Conservation (phyloP, 2,797 vertebrate species). For the Cossypha polioptera region DNA sequence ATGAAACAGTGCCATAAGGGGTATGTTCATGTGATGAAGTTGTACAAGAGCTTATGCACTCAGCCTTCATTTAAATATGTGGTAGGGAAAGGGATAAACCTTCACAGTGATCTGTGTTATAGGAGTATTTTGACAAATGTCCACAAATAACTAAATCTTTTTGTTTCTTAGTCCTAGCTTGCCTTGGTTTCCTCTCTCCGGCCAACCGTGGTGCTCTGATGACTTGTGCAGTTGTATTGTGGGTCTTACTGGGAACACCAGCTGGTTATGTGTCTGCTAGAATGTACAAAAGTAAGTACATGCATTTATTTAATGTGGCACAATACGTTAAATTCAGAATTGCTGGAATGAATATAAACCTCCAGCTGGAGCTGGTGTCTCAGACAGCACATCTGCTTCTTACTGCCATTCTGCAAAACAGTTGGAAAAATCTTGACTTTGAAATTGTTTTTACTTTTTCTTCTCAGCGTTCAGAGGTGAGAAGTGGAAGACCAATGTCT, state of each 20-base stretch:
- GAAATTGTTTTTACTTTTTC: conserved; percentile 38
- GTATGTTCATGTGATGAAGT: background rate
- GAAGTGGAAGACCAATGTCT: conserved; percentile 91
- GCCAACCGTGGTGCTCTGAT: conserved; percentile 89
- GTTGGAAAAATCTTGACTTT: background rate
- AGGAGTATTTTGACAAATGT: background rate
- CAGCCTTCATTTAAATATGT: background rate
- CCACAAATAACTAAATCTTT: background rate
- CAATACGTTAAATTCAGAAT: background rate
- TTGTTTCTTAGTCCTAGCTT: conserved; percentile 67
- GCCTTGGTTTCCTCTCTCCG: conserved; percentile 73
- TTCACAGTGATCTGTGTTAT: background rate
- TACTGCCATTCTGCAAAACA: background rate
- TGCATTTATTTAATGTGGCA: background rate
- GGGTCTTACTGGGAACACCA: conserved; percentile 89
- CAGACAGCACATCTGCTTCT: background rate
- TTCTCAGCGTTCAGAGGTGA: conserved; percentile 87
- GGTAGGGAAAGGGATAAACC: background rate
- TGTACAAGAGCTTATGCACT: background rate
- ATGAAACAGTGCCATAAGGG: background rate
- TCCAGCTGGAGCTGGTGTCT: background rate
- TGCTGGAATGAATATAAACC: background rate
- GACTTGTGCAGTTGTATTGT: conserved; percentile 88
- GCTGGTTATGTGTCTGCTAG: conserved; percentile 89
- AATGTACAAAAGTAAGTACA: conserved; percentile 88